Evolutionary conservation across 1,140 invertebrate genomes (phyloP).

Genomic region (Dinothrombium tinctorium): DNA sequence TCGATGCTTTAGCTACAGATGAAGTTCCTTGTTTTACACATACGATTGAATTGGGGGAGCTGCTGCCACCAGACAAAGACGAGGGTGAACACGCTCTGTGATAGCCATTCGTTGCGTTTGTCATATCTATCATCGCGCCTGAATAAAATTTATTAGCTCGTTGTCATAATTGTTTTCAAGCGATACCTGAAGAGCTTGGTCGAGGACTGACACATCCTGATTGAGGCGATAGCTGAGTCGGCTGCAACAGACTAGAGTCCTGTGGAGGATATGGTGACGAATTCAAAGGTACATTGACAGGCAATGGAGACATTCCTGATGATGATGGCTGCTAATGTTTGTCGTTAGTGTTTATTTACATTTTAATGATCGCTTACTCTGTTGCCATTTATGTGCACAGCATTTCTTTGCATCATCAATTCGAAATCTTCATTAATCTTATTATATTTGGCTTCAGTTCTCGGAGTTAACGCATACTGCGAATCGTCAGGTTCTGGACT

Average conservation of each 20-base stretch:
- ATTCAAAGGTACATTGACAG: conserved; percentile 7
- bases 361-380: conserved; percentile 10
- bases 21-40: neutral
- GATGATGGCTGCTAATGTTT: neutral
- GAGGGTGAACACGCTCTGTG: conserved; percentile 26
- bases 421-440: conserved; percentile 93
- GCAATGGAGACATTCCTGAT: conserved; percentile 7
- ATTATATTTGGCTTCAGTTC: conserved; percentile 82
- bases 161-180: neutral
- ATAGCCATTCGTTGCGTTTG: conserved; percentile 52
- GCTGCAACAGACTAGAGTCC: conserved; percentile 56
- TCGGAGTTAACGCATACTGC: conserved; percentile 57
- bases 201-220: conserved; percentile 68
- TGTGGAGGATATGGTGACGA: conserved; percentile 12
- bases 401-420: conserved; percentile 63
- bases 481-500: conserved; percentile 67
- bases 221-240: conserved; percentile 66
- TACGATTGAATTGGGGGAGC: conserved; percentile 29
- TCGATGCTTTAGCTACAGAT: conserved; percentile 1
- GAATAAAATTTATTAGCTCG: neutral
- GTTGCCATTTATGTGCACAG: conserved; percentile 12
- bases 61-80: conserved; percentile 38
- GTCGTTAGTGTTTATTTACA: no score
- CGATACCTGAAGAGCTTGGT: conserved; percentile 67
- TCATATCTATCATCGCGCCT: conserved; percentile 51